Conservation (phyloP, 1,140 invertebrate genomes). For the Adelges cooleyi region DNA sequence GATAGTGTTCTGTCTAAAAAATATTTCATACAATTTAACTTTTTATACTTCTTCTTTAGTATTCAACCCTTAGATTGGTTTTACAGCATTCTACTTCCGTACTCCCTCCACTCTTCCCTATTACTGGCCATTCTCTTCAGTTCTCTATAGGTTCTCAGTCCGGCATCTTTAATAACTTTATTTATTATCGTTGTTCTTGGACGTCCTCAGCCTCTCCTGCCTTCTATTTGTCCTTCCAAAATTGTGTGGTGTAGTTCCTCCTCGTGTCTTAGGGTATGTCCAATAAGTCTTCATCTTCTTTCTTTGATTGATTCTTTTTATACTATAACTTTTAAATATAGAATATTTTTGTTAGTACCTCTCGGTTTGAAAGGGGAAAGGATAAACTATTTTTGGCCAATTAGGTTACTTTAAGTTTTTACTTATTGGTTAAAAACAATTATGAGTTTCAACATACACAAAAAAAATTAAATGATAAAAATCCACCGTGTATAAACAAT, state of each 20-base stretch:
- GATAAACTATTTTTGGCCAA: no score
- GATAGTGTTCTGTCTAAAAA: no score
- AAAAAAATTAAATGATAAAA: no score
- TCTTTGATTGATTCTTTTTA: not conserved
- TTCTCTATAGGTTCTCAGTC: not conserved
- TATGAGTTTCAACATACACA: no score
- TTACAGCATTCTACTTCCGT: not conserved
- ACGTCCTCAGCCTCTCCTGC: not conserved
- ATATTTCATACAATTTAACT: no score
- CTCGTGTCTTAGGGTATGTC: not conserved
- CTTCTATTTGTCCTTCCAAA: not conserved
- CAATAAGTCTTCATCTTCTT: not conserved
- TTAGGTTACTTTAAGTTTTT: no score
- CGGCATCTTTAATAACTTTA: not conserved
- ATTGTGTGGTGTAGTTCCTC: not conserved
- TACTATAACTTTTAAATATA: no score
- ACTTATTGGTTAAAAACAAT: no score
- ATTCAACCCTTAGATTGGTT: not conserved
- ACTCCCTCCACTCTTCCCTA: not conserved
- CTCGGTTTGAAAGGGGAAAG: no score
- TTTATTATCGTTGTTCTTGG: not conserved
- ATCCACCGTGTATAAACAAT: no score
- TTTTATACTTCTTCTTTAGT: not conserved
- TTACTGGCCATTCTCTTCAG: not conserved
- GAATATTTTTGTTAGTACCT: no score